Evolutionary conservation across 2,797 vertebrate species (phyloP), one percentile per base, ranked within the genome.

Genomic region (Orestias chungarensis): DNA sequence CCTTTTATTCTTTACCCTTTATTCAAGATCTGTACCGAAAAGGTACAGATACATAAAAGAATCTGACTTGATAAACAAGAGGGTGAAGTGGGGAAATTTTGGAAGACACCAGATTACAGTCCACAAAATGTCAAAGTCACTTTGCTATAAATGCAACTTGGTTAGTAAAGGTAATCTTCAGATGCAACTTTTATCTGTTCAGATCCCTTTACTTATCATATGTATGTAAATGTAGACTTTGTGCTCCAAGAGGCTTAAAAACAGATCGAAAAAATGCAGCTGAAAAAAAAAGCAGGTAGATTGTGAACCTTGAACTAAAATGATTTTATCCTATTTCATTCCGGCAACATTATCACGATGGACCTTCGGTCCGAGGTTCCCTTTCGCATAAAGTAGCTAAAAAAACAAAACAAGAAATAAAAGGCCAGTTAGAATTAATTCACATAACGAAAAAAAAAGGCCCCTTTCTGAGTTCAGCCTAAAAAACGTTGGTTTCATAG

Each of bases 351-450:
- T 1, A 59, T 47, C 27, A 14, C 6, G 27, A 46, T 44, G 17
- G 46, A 47, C 29, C 35, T 17, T 38, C 42, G 52, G 27, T 70
- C 46, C 23, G 46, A 31, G 35, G 55, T 25, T 7, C 3, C 57
- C 10, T 67, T 66, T n/a, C 64, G 67, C 59, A 52, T 35, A 44
- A n/a, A 46, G 38, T 1, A 50, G 27, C 55, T 9, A 73, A 25
- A 64, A 10, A 68, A 49, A 10, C 64, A 67, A n/a, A 47, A 4
- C 1, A 46, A 9, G 23, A 64, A 14, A 66, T 64, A 38, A 0
- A 31, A 4, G 42, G 15, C 27, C 70, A n/a, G 64, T 78, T 68
- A 46, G 18, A 50, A 42, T 18, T 33, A 33, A 42, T 55, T 18
- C n/a, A 52, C 27, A 10, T 46, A 35, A 59, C 20, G 50, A 38